Conservation (phyloP, 2,113 vertebrate species). For the Proteles cristata region DNA sequence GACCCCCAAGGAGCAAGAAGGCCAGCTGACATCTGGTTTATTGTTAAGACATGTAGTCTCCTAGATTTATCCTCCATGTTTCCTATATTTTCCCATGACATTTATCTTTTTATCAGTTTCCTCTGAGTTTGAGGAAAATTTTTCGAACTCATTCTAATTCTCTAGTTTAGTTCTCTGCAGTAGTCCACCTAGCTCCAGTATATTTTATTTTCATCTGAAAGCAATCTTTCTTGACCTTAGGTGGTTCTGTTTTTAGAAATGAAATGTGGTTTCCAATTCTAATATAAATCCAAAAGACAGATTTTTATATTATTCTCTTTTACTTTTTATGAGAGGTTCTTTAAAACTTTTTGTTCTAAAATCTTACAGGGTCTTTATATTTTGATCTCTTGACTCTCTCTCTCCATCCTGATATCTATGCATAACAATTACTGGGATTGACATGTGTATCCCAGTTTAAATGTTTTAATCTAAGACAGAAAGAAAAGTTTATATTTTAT, state of each 20-base stretch:
- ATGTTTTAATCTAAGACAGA: slow-evolving; percentile 1
- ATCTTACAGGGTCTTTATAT: background rate
- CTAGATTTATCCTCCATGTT: background rate
- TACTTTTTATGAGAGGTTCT: slow-evolving; percentile 26
- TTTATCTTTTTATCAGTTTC: slow-evolving; percentile 43
- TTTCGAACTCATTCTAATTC: slow-evolving; percentile 2
- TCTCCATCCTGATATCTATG: background rate
- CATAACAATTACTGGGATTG: background rate
- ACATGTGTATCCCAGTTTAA: background rate
- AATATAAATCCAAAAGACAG: slow-evolving; percentile 20
- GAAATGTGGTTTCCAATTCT: slow-evolving; percentile 54
- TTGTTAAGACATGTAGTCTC: background rate
- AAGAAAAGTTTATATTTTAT: background rate
- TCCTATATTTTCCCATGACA: background rate
- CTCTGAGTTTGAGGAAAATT: slow-evolving; percentile 6
- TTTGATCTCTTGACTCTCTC: background rate
- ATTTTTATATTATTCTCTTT: slow-evolving; percentile 47
- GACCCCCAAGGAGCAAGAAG: background rate
- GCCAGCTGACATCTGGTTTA: background rate
- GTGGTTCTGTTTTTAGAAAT: slow-evolving; percentile 32
- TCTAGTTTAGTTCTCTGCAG: slow-evolving; percentile 41
- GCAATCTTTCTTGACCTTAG: slow-evolving; percentile 27
- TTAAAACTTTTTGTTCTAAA: background rate
- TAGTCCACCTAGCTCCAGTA: background rate
- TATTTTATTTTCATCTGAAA: slow-evolving; percentile 41